phyloP scores from a whole-genome alignment of 2,888 invertebrate species.

The Drosophila helvetica region DNA sequence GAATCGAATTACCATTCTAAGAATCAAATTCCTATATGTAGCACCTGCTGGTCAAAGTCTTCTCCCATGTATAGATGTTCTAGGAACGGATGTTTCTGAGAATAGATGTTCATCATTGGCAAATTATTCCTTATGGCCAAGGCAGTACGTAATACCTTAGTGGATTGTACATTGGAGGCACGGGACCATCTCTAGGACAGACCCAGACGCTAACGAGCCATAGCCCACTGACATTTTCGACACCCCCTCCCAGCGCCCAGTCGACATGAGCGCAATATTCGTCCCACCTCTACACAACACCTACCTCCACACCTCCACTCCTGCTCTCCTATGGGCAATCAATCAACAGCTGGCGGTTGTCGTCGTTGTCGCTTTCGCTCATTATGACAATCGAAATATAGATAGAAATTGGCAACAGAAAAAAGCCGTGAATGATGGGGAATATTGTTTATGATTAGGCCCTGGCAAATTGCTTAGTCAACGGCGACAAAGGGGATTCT shows the following conservation, averaged over 20 bases:
- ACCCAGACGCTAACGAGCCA: neutral
- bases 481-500: slow-evolving; percentile 21
- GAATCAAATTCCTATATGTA: too few species aligned
- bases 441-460: slow-evolving; percentile 52
- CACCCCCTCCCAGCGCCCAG: neutral
- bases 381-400: slow-evolving; percentile 48
- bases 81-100: too few species aligned
- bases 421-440: slow-evolving; percentile 38
- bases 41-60: too few species aligned
- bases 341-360: slow-evolving; percentile 67
- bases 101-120: too few species aligned
- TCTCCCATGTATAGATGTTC: too few species aligned
- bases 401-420: slow-evolving; percentile 31
- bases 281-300: slow-evolving; percentile 5
- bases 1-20: too few species aligned
- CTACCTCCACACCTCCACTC: neutral
- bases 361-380: slow-evolving; percentile 24
- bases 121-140: too few species aligned
- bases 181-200: neutral
- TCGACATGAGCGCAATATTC: slow-evolving; percentile 30
- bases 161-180: too few species aligned
- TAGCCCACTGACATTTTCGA: neutral
- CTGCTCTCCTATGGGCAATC: slow-evolving; percentile 62
- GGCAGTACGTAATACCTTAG: too few species aligned
- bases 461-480: slow-evolving; percentile 49